Base-by-base conservation (phyloP, 2,113 vertebrate species). In the Catharus fuscescens region DNA sequence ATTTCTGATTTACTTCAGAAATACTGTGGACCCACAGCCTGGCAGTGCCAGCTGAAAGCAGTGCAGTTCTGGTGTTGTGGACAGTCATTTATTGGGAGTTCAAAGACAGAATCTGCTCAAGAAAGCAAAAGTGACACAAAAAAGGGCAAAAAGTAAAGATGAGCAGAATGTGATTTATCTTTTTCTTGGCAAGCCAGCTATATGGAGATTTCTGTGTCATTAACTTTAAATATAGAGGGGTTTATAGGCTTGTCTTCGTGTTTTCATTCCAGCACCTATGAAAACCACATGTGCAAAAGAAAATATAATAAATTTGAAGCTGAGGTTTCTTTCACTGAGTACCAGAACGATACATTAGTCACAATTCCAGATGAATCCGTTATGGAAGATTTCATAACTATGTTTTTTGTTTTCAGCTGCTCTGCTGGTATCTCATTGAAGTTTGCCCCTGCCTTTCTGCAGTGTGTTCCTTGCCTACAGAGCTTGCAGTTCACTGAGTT, bases 261-360 rank as follows among this genome's bases (percentile, higher is more conserved):
- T 66, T 90, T 90, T 73, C 59, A 70, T 92, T 94, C 79, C 67
- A 92, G 80, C 42, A 88, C 66, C 88, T 90, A 80, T n/a, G 79
- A 92, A 94, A 95, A 89, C 40, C 77, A 92, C 48, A 60, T 45
- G 69, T 57, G 23, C n/a, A 26, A 92, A 77, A 60, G 59, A 48
- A 91, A 94, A 86, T 5, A 64, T 3, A 76, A 66, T 57, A 34
- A 79, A 45, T 76, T 29, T 5, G 11, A 77, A 77, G 32, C 0
- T 38, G 32, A 12, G 12, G 44, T 18, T 85, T 77, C 66, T 73
- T 77, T 50, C 32, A n/a, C 17, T 18, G 23, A 67, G 69, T 32
- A 73, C 47, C 67, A 61, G 50, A 62, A 76, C 0, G 0, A 66
- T 16, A 32, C 28, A 11, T 40, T 65, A 77, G 42, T 69, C 8